A percentile compares a stretch with the other conserved stretches of the same genome.
Conservation (phyloP, 2,797 vertebrate genomes). For the Eutrigla gurnardus region DNA sequence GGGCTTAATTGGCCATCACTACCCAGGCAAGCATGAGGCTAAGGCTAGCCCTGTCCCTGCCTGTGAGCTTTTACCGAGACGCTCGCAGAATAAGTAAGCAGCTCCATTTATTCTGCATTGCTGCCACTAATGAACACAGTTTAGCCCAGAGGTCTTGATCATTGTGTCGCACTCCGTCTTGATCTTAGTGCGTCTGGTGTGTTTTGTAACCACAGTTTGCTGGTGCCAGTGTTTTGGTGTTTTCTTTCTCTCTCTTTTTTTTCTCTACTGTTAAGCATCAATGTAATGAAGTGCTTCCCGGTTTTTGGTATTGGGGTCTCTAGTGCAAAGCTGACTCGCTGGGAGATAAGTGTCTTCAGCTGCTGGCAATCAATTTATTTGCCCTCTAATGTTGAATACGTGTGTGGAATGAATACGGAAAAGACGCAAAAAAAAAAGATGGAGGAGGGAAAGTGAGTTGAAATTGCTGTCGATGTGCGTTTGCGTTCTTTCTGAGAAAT, state of each 20-base stretch:
- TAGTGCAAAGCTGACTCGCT: slow-evolving; percentile 69
- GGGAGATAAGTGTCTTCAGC: slow-evolving; percentile 82
- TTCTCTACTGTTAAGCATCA: slow-evolving; percentile 70
- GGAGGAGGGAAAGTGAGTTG: slow-evolving; percentile 51
- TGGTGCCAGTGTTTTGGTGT: slow-evolving; percentile 61
- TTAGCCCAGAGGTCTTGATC: slow-evolving; percentile 74
- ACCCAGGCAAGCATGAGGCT: slow-evolving; percentile 78
- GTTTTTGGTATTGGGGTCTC: slow-evolving; percentile 71
- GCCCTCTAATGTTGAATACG: slow-evolving; percentile 77
- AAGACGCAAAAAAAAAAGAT: slow-evolving; percentile 57
- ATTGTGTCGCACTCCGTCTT: slow-evolving; percentile 66
- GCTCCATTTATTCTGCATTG: slow-evolving; percentile 76
- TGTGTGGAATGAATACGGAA: slow-evolving; percentile 69
- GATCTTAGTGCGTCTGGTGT: slow-evolving; percentile 56
- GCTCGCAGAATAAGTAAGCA: slow-evolving; percentile 78
- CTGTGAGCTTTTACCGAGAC: slow-evolving; percentile 65
- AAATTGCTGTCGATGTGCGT: slow-evolving; percentile 60
- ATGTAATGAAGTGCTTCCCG: slow-evolving; percentile 76
- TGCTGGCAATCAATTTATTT: slow-evolving; percentile 82
- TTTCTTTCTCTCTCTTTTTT: slow-evolving; percentile 26
- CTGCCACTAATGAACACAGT: slow-evolving; percentile 79
- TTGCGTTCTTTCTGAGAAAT: slow-evolving; percentile 66
- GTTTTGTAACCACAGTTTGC: slow-evolving; percentile 55
- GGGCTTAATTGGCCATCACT: slow-evolving; percentile 86
- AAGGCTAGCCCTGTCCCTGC: slow-evolving; percentile 70